Evolutionary conservation across 1,140 invertebrate genomes (phyloP), one percentile per base, ranked within the genome.

Genomic region (Euura saliciscinereae): DNA sequence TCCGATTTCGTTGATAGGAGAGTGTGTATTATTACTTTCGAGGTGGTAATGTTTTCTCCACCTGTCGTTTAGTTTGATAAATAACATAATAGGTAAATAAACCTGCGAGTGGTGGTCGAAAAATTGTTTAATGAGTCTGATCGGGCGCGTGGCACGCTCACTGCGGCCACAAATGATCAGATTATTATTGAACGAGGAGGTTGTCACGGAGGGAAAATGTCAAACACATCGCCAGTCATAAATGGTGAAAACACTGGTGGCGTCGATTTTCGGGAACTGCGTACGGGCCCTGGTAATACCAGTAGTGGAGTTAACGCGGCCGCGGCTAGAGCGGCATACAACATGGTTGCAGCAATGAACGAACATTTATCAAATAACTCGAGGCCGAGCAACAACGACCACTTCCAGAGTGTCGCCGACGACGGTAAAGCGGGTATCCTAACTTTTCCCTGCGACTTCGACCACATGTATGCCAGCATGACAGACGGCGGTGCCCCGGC

Each of bases 401-500:
- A 28, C 28, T 79, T 74, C 11, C 73, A 76, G 8, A 78, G 71
- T 65, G 66, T 76, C 4, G 79, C 45, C 44, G 78, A 77, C 4
- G 79, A 81, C 59, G 78, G 74, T 45, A 85, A 85, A 73, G 80
- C 79, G 42, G 84, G 85, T 44, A 85, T 86, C 65, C 79, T 85
- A 44, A 84, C 80, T 73, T 86, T 86, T 64, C 84, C 88, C 4
- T 88, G 86, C 79, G 88, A 89, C 75, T 88, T 89, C 69, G 89
- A 90, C 83, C 89, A 90, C 79, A 89, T 90, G 83, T 89, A 90
- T 77, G 88, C 88, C 13, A 89, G 88, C 76, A 88, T 87, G 84
- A 88, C 85, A 68, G 86, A 87, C 73, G 81, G 80, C 68, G 85
- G 79, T 44, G 80, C 81, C 66, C 75, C 77, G 44, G 71, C 73